phyloP scores from a whole-genome alignment of 2,888 invertebrate species.

The Amorpha juglandis region DNA sequence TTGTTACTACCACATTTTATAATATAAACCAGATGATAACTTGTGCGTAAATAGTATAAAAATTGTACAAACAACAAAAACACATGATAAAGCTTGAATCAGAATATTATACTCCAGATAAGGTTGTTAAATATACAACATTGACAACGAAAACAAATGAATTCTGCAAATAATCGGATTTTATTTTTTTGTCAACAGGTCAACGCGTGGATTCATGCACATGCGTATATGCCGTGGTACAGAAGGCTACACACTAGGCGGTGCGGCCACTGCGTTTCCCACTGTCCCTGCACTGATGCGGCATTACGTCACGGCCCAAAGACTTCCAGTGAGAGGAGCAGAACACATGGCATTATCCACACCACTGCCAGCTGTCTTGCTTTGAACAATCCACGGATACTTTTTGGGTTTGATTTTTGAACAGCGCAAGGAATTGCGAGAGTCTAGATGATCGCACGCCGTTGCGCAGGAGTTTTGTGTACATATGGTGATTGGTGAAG shows the following conservation, averaged over 20 bases:
- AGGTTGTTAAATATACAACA: not conserved
- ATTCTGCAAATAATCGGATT: constrained; percentile 17
- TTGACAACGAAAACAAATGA: not conserved
- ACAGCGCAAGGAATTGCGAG: constrained; percentile 29
- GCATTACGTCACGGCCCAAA: constrained; percentile 94
- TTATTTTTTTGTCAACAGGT: constrained; percentile 83
- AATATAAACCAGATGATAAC: not conserved
- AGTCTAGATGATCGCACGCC: constrained; percentile 16
- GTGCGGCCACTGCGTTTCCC: constrained; percentile 95
- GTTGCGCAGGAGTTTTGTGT: constrained; percentile 44
- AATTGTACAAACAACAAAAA: not conserved
- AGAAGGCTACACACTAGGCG: constrained; percentile 94
- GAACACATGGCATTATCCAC: constrained; percentile 98
- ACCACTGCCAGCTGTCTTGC: constrained; percentile 94
- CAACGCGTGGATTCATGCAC: constrained; percentile 97
- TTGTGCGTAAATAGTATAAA: not conserved
- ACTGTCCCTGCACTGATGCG: constrained; percentile 97
- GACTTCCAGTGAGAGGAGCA: constrained; percentile 96
- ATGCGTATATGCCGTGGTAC: constrained; percentile 95
- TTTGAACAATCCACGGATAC: constrained; percentile 66
- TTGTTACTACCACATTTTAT: no score
- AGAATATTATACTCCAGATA: not conserved
- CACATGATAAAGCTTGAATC: not conserved
- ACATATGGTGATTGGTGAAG: constrained; percentile 38
- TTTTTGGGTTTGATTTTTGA: constrained; percentile 34